Evolutionary conservation across 64 coral and sea anemone genomes (phyloP), one percentile per base, ranked within the genome.

Genomic region (Stylophora pistillata): DNA sequence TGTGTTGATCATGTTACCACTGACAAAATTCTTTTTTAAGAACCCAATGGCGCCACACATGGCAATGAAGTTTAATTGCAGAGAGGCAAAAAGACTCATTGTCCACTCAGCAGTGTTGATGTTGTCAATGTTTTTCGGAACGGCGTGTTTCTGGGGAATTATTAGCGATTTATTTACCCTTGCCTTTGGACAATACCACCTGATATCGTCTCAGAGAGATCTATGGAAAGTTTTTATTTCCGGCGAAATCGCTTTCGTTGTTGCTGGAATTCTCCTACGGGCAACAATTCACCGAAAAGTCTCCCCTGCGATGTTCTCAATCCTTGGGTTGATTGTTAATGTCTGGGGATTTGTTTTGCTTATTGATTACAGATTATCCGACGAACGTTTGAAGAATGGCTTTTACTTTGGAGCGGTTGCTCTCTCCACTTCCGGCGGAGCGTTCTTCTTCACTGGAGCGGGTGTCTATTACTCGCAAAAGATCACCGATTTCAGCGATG

Each of bases 381-480:
- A 90, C n/a, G n/a, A 78, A 34, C 68, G 26, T 25, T 6, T 81
- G 60, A 78, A 58, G 71, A 87, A 78, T 82, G 76, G 20, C 1
- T 93, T 99, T 33, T 99, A 89, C 31, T 95, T 95, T 58, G 68
- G 63, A 10, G 93, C 82, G 28, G 88, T 92, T 17, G 87, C 87
- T 0, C 82, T 99, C 0, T 53, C 90, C 0, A 88, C 83, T 93
- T 99, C 94, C 91, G 97, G 97, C 90, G 84, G 87, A 9, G 94
- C 94, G 9, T 86, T 69, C 13, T 99, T 99, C 74, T 92, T 99
- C 30, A 95, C 90, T 18, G 97, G 97, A 2, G 63, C 77, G 9
- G 94, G 94, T 15, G 89, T 91, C 15, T 99, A 99, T 54, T 99
- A 93, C 61, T 99, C 93, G n/a, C 90, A 91, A 15, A 99, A 99